A percentile compares a stretch with the other conserved stretches of the same genome.
Conservation (phyloP, 2,888 invertebrate genomes). For the Brachyopa scutellaris region DNA sequence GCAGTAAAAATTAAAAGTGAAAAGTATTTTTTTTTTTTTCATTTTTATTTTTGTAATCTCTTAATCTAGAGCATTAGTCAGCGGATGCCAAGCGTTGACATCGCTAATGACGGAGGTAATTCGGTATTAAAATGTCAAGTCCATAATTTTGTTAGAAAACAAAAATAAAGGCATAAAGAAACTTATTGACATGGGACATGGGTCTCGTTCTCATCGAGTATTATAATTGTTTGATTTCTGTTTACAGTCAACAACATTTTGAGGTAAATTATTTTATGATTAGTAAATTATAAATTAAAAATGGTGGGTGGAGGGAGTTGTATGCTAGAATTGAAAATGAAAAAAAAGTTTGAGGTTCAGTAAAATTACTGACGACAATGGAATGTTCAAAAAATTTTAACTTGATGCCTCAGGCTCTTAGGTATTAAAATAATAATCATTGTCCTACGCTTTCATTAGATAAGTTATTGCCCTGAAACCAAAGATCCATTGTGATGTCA, state of each 20-base stretch:
- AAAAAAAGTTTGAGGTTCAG: too few species aligned
- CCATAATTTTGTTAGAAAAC: neutral
- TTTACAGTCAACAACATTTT: neutral
- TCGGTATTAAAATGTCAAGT: slow-evolving; percentile 29
- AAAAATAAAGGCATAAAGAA: neutral
- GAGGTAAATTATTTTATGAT: slow-evolving; percentile 10
- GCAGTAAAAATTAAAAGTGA: too few species aligned
- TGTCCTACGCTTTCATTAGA: too few species aligned
- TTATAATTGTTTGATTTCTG: neutral
- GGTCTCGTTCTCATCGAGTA: neutral
- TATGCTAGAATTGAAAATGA: too few species aligned
- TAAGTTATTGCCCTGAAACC: too few species aligned
- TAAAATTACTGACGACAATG: too few species aligned
- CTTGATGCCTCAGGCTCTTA: too few species aligned
- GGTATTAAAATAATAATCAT: too few species aligned
- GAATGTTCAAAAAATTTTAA: too few species aligned
- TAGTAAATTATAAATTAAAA: neutral
- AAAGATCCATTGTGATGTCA: too few species aligned
- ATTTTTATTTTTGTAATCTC: slow-evolving; percentile 11
- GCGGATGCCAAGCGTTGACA: slow-evolving; percentile 18
- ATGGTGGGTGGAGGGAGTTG: too few species aligned
- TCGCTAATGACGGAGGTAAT: slow-evolving; percentile 36
- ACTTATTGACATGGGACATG: slow-evolving; percentile 33
- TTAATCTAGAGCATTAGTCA: slow-evolving; percentile 34
- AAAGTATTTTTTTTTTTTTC: too few species aligned